A percentile compares a stretch with the other conserved stretches of the same genome.
Conservation (phyloP, 2,797 vertebrate genomes). For the Aplochiton taeniatus region DNA sequence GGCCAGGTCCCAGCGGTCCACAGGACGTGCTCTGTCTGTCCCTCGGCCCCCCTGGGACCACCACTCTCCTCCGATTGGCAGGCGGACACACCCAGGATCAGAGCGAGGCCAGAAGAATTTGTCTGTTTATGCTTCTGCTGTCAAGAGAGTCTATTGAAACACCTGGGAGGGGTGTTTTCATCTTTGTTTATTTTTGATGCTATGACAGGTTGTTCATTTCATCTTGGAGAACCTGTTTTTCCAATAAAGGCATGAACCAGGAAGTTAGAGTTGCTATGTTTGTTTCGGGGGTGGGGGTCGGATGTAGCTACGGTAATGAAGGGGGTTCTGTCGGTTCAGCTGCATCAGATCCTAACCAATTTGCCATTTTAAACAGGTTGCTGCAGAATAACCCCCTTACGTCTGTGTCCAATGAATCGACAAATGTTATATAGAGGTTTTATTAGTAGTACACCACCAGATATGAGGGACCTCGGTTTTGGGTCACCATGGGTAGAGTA, state of each 20-base stretch:
- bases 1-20: constrained; percentile 45
- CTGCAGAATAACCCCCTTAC: too few species aligned
- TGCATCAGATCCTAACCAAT: too few species aligned
- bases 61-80: constrained; percentile 39
- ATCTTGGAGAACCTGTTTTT: not conserved
- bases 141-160: constrained; percentile 35
- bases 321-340: too few species aligned
- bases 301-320: not conserved
- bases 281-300: constrained; percentile 5
- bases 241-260: constrained; percentile 4
- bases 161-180: not conserved
- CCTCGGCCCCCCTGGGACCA: constrained; percentile 51
- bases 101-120: constrained; percentile 50
- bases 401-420: too few species aligned
- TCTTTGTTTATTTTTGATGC: not conserved
- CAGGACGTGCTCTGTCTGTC: constrained; percentile 70
- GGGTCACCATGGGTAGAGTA: constrained; percentile 18
- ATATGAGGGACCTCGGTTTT: constrained; percentile 8
- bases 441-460: not conserved
- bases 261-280: constrained; percentile 17
- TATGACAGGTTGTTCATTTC: not conserved
- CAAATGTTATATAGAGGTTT: too few species aligned
- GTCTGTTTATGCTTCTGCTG: constrained; percentile 49
- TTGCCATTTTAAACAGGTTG: too few species aligned
- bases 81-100: constrained; percentile 55